Evolutionary conservation across 1,140 invertebrate genomes (phyloP).

Genomic region (Papilio polyxenes): DNA sequence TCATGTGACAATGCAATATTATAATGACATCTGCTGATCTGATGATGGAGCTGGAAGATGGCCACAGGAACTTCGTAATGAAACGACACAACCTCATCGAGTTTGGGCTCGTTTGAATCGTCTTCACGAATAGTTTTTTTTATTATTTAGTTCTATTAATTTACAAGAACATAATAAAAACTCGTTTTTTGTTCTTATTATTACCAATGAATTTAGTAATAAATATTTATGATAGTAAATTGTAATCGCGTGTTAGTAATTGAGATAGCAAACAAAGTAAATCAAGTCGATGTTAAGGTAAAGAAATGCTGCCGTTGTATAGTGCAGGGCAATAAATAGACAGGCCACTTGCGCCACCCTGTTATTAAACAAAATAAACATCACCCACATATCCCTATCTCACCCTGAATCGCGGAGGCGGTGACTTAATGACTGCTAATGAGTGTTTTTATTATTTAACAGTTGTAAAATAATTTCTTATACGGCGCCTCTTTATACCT

Average conservation of each 20-base stretch:
- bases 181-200: too few species aligned
- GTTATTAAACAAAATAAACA: slow-evolving; percentile 73
- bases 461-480: slow-evolving; percentile 79
- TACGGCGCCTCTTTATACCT: slow-evolving; percentile 77
- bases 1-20: too few species aligned
- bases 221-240: not conserved
- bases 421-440: slow-evolving; percentile 77
- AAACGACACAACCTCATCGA: too few species aligned
- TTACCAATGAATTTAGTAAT: not conserved
- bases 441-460: slow-evolving; percentile 79
- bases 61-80: too few species aligned
- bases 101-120: too few species aligned
- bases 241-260: slow-evolving; percentile 6
- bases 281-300: slow-evolving; percentile 25
- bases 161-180: too few species aligned
- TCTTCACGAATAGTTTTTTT: too few species aligned
- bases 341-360: slow-evolving; percentile 49
- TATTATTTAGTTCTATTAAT: too few species aligned
- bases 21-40: too few species aligned
- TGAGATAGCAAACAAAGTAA: slow-evolving; percentile 7
- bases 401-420: slow-evolving; percentile 71
- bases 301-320: slow-evolving; percentile 40
- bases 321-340: slow-evolving; percentile 58
- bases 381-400: slow-evolving; percentile 64
- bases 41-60: too few species aligned